phyloP scores from a whole-genome alignment of 1,140 invertebrate genomes.

The Gonioctena quinquepunctata region DNA sequence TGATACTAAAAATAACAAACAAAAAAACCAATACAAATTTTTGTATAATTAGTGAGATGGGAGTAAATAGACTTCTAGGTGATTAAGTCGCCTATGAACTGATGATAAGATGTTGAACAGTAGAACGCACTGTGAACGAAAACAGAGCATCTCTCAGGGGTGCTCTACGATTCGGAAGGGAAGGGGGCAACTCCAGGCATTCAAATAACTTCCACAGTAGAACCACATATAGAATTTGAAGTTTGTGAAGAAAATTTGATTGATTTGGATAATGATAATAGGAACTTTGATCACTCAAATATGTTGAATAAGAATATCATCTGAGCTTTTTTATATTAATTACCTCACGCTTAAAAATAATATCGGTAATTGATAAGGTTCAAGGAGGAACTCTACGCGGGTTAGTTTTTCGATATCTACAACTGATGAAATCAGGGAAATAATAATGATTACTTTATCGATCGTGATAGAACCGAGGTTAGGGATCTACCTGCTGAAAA shows the following conservation, averaged over 20 bases:
- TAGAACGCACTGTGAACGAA: too few relatives aligned
- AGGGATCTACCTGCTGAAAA: too few relatives aligned
- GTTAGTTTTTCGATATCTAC: background rate
- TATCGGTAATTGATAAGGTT: background rate
- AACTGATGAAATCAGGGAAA: background rate
- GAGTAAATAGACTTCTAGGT: background rate
- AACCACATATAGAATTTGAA: background rate
- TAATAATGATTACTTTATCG: background rate
- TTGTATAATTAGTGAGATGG: too few relatives aligned
- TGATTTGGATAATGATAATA: background rate
- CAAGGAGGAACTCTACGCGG: too few relatives aligned
- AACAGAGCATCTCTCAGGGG: too few relatives aligned
- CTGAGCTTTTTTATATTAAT: background rate
- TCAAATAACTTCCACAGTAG: background rate
- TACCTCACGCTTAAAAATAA: background rate
- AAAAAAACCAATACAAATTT: too few relatives aligned
- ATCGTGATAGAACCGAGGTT: too few relatives aligned
- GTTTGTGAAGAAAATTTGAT: background rate
- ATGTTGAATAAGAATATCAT: background rate
- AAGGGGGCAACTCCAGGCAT: background rate
- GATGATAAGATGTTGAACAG: too few relatives aligned
- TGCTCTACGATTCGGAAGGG: too few relatives aligned
- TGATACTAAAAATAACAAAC: too few relatives aligned
- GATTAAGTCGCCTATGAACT: too few relatives aligned
- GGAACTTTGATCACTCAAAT: background rate